phyloP scores from a whole-genome alignment of 92 coral and sea anemone species.

The Paragorgia papillata region DNA sequence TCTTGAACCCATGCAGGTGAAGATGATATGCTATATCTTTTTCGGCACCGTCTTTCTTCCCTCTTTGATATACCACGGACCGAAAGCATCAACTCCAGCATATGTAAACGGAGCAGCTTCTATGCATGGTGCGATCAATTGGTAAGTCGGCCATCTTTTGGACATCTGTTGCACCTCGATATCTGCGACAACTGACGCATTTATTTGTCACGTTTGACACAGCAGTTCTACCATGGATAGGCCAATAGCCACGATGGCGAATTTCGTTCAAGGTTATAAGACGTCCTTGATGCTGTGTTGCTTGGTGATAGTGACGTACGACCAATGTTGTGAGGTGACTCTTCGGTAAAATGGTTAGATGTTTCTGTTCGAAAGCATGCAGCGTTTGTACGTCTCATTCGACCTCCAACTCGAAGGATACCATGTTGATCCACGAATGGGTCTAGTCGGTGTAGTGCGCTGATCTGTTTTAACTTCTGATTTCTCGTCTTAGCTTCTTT shows the following conservation, averaged over 20 bases:
- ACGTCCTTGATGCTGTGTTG: slow-evolving; percentile 20
- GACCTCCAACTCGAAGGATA: slow-evolving; percentile 43
- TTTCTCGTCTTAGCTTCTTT: slow-evolving; percentile 22
- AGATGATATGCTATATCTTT: slow-evolving; percentile 32
- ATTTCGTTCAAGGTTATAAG: slow-evolving; percentile 8
- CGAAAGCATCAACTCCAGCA: slow-evolving; percentile 39
- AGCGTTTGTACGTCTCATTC: slow-evolving; percentile 14
- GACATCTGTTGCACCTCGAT: slow-evolving; percentile 7
- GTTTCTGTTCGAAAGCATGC: slow-evolving; percentile 22
- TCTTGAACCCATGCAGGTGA: slow-evolving; percentile 47
- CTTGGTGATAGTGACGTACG: slow-evolving; percentile 1
- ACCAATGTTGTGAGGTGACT: slow-evolving; percentile 5
- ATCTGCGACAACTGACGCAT: slow-evolving; percentile 45
- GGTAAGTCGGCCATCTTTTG: slow-evolving; percentile 54
- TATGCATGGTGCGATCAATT: slow-evolving; percentile 21
- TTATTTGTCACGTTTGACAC: slow-evolving; percentile 8
- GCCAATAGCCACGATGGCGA: slow-evolving; percentile 26
- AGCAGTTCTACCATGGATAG: slow-evolving; percentile 13
- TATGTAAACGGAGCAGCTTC: slow-evolving; percentile 32
- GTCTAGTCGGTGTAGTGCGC: slow-evolving; percentile 43
- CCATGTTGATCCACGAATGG: slow-evolving; percentile 39
- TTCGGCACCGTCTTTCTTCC: slow-evolving; percentile 36
- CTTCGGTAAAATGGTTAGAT: slow-evolving; percentile 9
- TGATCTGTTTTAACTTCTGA: slow-evolving; percentile 25
- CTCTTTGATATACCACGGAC: slow-evolving; percentile 40